These are phyloP conservation scores for Lindbergichthys nudifrons DNA, from an alignment of 2,797 vertebrate species.

Conservation along the genomic window DNA sequence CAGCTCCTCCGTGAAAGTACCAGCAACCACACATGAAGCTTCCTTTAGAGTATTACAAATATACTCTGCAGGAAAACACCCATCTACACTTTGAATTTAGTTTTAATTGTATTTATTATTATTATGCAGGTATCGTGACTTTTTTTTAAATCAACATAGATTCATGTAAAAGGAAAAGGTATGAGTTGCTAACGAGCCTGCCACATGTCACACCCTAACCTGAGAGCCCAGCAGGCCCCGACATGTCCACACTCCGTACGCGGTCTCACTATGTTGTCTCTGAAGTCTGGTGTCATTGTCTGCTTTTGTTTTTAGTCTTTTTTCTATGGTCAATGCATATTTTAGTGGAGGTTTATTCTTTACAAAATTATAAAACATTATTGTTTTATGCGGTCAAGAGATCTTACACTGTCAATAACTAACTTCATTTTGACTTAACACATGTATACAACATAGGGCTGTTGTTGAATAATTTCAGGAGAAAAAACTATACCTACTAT, in stretches of 20 bases:
- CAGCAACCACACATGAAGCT: neutral
- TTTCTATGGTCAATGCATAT: neutral
- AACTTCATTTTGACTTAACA: neutral
- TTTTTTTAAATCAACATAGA: neutral
- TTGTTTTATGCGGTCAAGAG: neutral
- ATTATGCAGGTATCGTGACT: neutral
- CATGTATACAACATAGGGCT: no score
- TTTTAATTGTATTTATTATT: neutral
- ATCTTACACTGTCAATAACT: neutral
- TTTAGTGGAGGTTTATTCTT: neutral
- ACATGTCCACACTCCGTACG: slow-evolving; percentile 30
- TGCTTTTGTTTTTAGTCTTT: neutral
- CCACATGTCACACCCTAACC: slow-evolving; percentile 19
- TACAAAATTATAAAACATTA: neutral
- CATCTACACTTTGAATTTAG: neutral
- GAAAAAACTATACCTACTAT: no score
- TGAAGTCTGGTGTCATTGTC: slow-evolving; percentile 2
- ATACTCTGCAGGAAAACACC: neutral
- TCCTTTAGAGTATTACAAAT: neutral
- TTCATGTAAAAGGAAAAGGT: neutral
- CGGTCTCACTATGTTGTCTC: slow-evolving; percentile 3
- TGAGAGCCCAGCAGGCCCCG: slow-evolving; percentile 26
- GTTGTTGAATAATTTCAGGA: no score
- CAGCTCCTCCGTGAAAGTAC: neutral
- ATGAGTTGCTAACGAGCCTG: neutral